Base-by-base conservation (phyloP, 2,113 vertebrate genomes). In the Chloropsis hardwickii region DNA sequence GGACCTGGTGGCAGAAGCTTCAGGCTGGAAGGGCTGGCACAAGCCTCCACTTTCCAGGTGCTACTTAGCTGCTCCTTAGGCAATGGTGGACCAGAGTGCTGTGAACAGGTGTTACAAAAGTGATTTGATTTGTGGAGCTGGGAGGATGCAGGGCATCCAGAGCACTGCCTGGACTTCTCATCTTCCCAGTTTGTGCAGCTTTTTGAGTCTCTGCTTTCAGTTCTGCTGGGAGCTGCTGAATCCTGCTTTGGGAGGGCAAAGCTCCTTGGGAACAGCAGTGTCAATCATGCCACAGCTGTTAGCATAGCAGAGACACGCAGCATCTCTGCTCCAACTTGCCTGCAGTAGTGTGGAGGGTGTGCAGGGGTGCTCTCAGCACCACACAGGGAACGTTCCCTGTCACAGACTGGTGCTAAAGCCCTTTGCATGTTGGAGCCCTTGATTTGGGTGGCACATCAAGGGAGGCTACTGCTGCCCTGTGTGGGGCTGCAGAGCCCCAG, bases 141-240 rank as follows among this genome's bases (percentile, higher is more conserved):
- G 45, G 44, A 48, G 25, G 19, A 13, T 19, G 28, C 37, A 61
- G n/a, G 22, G 14, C n/a, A 29, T 28, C 10, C 22, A 14, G 40
- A 44, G 42, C 4, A 1, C 39, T 76, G 22, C n/a, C 44, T 3
- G 1, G 25, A 6, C 83, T 76, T 35, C 39, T 66, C 0, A 0
- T 53, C 5, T 71, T 90, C 25, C 8, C 31, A n/a, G 31, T 37
- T 35, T 57, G 28, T 25, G 42, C 10, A 62, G 56, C 22, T 45
- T 64, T 73, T 81, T 73, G n/a, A 61, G 25, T 28, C 39, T 74
- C 37, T 81, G 42, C 65, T 85, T 74, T 35, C n/a, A 57, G n/a
- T 70, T 85, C 40, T 73, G 35, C 37, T 78, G 65, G 7, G 23
- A 86, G 15, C 50, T 93, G 40, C 29, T 60, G 1, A 20, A 24